Evolutionary conservation across 2,797 vertebrate genomes (phyloP), one percentile per base, ranked within the genome.

Genomic region (Parotocinclus haroldoi): DNA sequence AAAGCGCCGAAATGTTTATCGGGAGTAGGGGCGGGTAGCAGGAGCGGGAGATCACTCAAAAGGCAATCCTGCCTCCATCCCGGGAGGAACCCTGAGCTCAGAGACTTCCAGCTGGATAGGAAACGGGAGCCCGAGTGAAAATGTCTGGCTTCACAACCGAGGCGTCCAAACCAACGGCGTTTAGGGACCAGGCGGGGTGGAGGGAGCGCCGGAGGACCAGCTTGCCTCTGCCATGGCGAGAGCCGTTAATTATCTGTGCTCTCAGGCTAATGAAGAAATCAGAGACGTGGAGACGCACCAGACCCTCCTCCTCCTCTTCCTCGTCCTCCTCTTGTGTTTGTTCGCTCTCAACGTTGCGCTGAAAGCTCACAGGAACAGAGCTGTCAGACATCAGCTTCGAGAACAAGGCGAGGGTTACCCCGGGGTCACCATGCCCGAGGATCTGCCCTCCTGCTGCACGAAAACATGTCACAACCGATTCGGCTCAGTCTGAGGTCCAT

Each of bases 231-330:
- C 61, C 73, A 58, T 66, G 49, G 63, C 17, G 49, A 58, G 17
- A 63, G 52, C 36, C 55, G 9, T 74, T 81, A 68, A 79, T 82
- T 79, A 80, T 71, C 72, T 62, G 61, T 40, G 71, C 55, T 72
- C 60, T 73, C 78, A 78, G 66, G 63, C 59, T 42, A 69, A 72
- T 80, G 69, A 79, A 78, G 71, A 65, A 76, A 49, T 59, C 52
- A 16, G n/a, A 42, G 8, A 50, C 14, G 1, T 16, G 14, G 7
- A 50, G n/a, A 50, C 14, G 12, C 46, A 13, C 7, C 46, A 48
- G 46, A 48, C 46, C 3, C 10, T 13, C 46, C 7, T 14, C 40
- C 40, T 27, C 27, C 27, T 27, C 27, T 5, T 27, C 27, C 27
- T 27, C n/a, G n/a, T n/a, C 27, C 27, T 27, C 27, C 5, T 27